phyloP scores from a whole-genome alignment of 2,113 vertebrate species.

The western clawed frog (Xenopus tropicalis) region DNA sequence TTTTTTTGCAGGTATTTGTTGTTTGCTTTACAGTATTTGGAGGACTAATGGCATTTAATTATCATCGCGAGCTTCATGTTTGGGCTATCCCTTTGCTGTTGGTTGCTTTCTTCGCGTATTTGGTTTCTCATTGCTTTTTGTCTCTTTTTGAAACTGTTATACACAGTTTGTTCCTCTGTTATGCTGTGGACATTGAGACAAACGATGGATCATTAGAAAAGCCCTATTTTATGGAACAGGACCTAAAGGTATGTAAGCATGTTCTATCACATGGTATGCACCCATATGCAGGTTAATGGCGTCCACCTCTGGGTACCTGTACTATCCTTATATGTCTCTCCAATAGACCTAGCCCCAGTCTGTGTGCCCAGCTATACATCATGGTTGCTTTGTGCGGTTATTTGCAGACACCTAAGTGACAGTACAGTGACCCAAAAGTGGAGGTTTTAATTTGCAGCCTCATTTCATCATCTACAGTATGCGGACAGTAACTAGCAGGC shows the following conservation, averaged over 20 bases:
- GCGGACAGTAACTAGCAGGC: no score
- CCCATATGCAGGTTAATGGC: no score
- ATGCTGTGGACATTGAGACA: constrained; percentile 68
- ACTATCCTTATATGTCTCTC: no score
- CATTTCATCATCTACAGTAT: no score
- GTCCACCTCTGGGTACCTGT: no score
- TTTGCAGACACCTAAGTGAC: no score
- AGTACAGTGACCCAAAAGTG: no score
- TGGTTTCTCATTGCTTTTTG: constrained; percentile 70
- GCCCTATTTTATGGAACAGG: constrained; percentile 70
- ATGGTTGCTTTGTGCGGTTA: no score
- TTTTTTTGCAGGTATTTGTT: constrained; percentile 63
- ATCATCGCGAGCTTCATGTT: constrained; percentile 62
- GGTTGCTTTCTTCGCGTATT: constrained; percentile 65
- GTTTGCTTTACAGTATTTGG: constrained; percentile 71
- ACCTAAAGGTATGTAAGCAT: constrained; percentile 64
- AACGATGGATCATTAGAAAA: constrained; percentile 70
- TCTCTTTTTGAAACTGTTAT: constrained; percentile 69
- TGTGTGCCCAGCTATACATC: no score
- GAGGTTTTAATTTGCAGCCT: no score
- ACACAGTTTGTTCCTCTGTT: constrained; percentile 67
- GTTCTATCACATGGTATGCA: no score
- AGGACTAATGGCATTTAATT: constrained; percentile 76
- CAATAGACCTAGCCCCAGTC: no score
- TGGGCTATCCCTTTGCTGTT: constrained; percentile 71